These are phyloP conservation scores for Rhadinocentrus ornatus DNA, from an alignment of 2,797 vertebrate species.

Conservation along the genomic window DNA sequence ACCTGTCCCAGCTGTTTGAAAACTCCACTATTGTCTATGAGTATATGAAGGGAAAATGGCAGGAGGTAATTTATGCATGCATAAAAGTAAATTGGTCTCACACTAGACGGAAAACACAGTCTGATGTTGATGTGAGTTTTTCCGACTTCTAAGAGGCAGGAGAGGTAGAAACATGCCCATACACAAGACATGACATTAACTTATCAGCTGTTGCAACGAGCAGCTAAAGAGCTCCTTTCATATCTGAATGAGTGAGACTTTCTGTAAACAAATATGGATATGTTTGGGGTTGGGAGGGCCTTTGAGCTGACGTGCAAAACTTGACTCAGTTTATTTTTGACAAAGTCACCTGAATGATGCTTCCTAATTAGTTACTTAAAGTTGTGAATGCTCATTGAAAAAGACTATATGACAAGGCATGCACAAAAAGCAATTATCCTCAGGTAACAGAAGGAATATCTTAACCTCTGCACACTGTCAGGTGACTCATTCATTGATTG, in stretches of 20 bases:
- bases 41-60: slow-evolving; percentile 22
- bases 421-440: background rate
- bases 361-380: background rate
- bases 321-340: background rate
- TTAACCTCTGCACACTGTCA: slow-evolving; percentile 5
- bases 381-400: background rate
- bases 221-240: slow-evolving; percentile 52
- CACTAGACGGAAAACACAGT: slow-evolving; percentile 49
- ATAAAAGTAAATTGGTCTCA: slow-evolving; percentile 4
- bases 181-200: slow-evolving; percentile 51
- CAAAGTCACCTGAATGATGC: background rate
- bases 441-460: slow-evolving; percentile 17
- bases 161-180: slow-evolving; percentile 42
- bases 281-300: slow-evolving; percentile 27
- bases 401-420: background rate
- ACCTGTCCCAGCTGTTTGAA: slow-evolving; percentile 60
- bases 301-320: background rate
- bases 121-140: slow-evolving; percentile 47
- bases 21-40: slow-evolving; percentile 32
- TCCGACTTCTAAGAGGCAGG: slow-evolving; percentile 24
- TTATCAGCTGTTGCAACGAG: slow-evolving; percentile 29
- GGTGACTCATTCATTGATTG: slow-evolving; percentile 62
- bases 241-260: slow-evolving; percentile 42
- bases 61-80: slow-evolving; percentile 21
- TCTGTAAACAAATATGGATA: slow-evolving; percentile 34